A percentile compares a stretch with the other conserved stretches of the same genome.
phyloP scores from a whole-genome alignment of 23 tunicate genomes.

The Ciona savignyi region DNA sequence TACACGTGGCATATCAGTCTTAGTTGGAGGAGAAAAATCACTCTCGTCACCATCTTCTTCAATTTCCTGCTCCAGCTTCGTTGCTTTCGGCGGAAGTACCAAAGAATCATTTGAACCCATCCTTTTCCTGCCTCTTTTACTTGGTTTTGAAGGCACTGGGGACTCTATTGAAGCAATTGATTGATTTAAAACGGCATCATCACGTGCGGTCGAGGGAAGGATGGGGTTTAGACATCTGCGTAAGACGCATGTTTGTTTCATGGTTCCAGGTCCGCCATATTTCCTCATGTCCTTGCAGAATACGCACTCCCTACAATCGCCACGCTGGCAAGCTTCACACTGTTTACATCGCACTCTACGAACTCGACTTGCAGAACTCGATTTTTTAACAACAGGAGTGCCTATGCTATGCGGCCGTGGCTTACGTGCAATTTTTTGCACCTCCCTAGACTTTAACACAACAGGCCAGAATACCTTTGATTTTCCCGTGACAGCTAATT shows the following conservation, averaged over 20 bases:
- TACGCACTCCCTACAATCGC: slow-evolving; percentile 75
- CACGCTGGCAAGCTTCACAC: slow-evolving; percentile 72
- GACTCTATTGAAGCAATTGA: slow-evolving; percentile 3
- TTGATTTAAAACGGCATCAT: slow-evolving; percentile 9
- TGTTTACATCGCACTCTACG: slow-evolving; percentile 82
- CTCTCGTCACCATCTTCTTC: slow-evolving; percentile 8
- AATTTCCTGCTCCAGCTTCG: slow-evolving; percentile 28
- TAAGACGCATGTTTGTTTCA: slow-evolving; percentile 83
- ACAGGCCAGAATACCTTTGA: slow-evolving; percentile 68
- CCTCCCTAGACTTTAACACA: neutral
- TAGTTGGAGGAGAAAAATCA: slow-evolving; percentile 3
- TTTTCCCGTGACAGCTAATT: slow-evolving; percentile 66
- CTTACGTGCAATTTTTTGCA: slow-evolving; percentile 12
- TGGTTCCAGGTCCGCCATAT: slow-evolving; percentile 92
- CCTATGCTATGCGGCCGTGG: slow-evolving; percentile 4
- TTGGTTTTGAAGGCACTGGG: slow-evolving; percentile 11
- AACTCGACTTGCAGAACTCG: slow-evolving; percentile 29
- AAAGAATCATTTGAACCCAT: slow-evolving; percentile 20
- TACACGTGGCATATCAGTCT: slow-evolving; percentile 14
- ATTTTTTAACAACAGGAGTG: slow-evolving; percentile 7
- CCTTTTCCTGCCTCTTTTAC: slow-evolving; percentile 18
- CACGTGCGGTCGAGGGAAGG: slow-evolving; percentile 50
- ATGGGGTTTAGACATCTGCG: slow-evolving; percentile 76
- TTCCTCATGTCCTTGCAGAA: slow-evolving; percentile 89
- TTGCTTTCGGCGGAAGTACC: slow-evolving; percentile 18